These are phyloP conservation scores for Lamellibrachia satsuma DNA, from an alignment of 2,888 invertebrate species.

Conservation along the genomic window DNA sequence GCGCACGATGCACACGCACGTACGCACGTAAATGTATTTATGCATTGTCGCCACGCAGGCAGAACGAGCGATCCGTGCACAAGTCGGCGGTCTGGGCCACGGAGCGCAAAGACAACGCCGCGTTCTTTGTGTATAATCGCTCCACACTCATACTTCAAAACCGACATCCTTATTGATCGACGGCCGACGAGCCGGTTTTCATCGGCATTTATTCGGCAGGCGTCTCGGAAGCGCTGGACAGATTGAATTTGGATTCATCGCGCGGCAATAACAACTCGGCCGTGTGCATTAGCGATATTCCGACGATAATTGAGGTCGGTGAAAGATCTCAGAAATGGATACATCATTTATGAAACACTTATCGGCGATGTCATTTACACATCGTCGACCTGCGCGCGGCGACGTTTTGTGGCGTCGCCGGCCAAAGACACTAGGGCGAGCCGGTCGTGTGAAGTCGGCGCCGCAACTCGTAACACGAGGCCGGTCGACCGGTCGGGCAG, in stretches of 20 bases:
- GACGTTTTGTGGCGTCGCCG: background rate
- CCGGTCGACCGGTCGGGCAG: background rate
- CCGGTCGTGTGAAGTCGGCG: background rate
- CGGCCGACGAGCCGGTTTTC: background rate
- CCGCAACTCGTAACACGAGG: background rate
- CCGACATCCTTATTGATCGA: background rate
- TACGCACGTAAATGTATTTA: background rate
- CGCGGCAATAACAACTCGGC: conserved; percentile 11
- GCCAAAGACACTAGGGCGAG: background rate
- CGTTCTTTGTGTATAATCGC: conserved; percentile 11
- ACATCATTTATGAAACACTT: conserved; percentile 17
- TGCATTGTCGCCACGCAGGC: background rate
- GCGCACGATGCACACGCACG: conserved; percentile 4
- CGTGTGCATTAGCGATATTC: conserved; percentile 17
- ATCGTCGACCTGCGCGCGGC: background rate
- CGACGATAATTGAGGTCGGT: conserved; percentile 17
- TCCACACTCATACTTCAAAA: conserved; percentile 3
- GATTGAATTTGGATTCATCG: conserved; percentile 11
- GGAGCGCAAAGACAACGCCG: background rate
- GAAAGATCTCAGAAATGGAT: conserved; percentile 17
- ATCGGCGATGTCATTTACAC: conserved; percentile 17
- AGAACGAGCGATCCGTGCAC: background rate
- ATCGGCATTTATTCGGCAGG: background rate
- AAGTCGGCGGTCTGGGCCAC: background rate
- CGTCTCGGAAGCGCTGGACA: conserved; percentile 17